Evolutionary conservation across 2,113 vertebrate genomes (phyloP).

Genomic region (Zosterops borbonicus): DNA sequence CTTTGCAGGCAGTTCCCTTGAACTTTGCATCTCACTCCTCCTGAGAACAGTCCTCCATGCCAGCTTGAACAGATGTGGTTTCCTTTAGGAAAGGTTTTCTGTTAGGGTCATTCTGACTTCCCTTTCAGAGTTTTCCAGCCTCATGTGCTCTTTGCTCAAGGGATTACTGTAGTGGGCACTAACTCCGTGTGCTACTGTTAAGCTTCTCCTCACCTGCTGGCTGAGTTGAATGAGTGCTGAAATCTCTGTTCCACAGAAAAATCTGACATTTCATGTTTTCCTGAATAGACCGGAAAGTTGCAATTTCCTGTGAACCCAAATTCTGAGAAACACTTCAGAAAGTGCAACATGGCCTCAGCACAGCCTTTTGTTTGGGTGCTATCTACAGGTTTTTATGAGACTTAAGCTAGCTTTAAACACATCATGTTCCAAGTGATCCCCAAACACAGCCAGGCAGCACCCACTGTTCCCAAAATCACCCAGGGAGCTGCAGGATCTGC

Average conservation of each 20-base stretch:
- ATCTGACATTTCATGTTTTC: slow-evolving; percentile 32
- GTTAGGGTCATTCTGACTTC: slow-evolving; percentile 37
- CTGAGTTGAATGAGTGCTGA: background rate
- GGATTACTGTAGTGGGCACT: background rate
- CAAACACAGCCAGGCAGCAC: background rate
- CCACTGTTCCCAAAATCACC: background rate
- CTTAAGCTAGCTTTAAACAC: background rate
- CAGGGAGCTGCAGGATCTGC: accelerated
- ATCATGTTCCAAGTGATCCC: background rate
- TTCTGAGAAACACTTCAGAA: slow-evolving; percentile 35
- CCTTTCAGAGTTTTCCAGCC: slow-evolving; percentile 38
- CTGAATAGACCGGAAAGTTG: slow-evolving; percentile 50
- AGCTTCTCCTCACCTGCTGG: slow-evolving; percentile 45
- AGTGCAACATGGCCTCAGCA: background rate
- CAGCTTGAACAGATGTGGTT: slow-evolving; percentile 35
- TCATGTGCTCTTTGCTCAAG: slow-evolving; percentile 47
- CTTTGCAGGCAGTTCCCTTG: slow-evolving; percentile 41
- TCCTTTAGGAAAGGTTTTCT: slow-evolving; percentile 51
- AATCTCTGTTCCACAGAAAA: slow-evolving; percentile 39
- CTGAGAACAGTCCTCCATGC: slow-evolving; percentile 54
- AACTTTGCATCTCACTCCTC: slow-evolving; percentile 3
- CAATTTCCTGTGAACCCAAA: slow-evolving; percentile 39
- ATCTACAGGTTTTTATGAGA: background rate
- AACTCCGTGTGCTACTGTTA: background rate
- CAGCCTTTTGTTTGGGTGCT: slow-evolving; percentile 35